Base-by-base conservation (phyloP, 2,113 vertebrate species). In the Herpetotheres cachinnans region DNA sequence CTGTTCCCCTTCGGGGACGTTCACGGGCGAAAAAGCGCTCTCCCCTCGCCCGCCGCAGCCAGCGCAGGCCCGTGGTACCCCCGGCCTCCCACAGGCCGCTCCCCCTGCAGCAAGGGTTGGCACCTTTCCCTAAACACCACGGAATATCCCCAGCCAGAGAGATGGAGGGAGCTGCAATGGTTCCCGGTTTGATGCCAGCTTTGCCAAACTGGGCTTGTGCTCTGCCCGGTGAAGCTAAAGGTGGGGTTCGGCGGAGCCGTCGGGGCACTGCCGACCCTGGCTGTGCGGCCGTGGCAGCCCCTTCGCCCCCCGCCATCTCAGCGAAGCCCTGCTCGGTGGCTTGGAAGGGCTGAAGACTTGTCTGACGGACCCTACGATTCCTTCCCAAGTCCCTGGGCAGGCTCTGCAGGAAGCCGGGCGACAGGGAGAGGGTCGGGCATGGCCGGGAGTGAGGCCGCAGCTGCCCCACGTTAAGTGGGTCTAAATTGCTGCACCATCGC, bases 251-350 rank as follows among this genome's bases (percentile, higher is more conserved):
- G 61, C 4, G 1, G n/a, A 34, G 50, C 36, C 52, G 30, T 2
- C 0, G 10, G 89, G 49, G 47, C n/a, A 0, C 20, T 13, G 38
- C 42, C 2, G 2, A 10, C 34, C 11, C 38, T 2, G 2, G 24
- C 42, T 1, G 1, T 10, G 44, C 1, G 1, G 22, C 25, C 56
- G 34, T 11, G 1, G 21, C 0, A 0, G 13, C 7, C 32, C n/a
- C 24, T 25, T 18, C 5, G 1, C 9, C n/a, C 6, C 24, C 13
- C 21, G 0, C 1, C 3, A 11, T 29, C 17, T 44, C 46, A 10
- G 69, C 52, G 8, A 19, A 5, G 1, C 59, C 59, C 50, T 8
- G 34, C 27, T 49, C 73, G 16, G 38, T 6, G 19, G 7, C 44
- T 46, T n/a, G 30, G 5, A 7, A 56, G 26, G 24, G 40, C 40